phyloP scores from a whole-genome alignment of 2,888 invertebrate species.

The Latrodectus elegans region DNA sequence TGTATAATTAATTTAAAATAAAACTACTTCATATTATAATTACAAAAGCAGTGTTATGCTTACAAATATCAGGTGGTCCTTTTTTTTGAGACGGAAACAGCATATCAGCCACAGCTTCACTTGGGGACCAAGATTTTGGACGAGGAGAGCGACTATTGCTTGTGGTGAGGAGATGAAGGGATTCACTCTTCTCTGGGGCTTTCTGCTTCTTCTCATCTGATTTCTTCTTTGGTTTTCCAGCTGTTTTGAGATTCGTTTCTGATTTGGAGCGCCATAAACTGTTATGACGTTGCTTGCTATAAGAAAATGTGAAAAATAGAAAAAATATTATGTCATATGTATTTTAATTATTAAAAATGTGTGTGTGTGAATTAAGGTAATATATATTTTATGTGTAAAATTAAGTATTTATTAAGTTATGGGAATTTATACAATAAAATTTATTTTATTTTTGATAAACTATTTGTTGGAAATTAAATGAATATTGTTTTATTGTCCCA shows the following conservation, averaged over 20 bases:
- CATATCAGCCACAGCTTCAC: slow-evolving; percentile 80
- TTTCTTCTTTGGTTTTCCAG: slow-evolving; percentile 68
- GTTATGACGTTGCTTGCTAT: slow-evolving; percentile 92
- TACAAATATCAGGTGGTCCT: slow-evolving; percentile 18
- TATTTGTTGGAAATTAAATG: too few relatives aligned
- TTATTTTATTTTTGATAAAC: too few relatives aligned
- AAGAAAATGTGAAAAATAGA: not conserved
- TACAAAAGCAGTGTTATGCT: not conserved
- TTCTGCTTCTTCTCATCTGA: slow-evolving; percentile 58
- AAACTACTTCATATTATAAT: too few relatives aligned
- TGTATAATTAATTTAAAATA: too few relatives aligned
- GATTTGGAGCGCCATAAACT: slow-evolving; percentile 92
- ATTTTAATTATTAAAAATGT: not conserved
- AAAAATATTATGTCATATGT: slow-evolving; percentile 8
- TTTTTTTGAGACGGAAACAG: slow-evolving; percentile 74
- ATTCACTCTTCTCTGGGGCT: slow-evolving; percentile 62
- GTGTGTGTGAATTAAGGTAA: not conserved
- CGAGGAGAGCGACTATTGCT: slow-evolving; percentile 76
- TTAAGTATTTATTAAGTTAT: too few relatives aligned
- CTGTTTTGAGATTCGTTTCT: slow-evolving; percentile 79
- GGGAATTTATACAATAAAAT: too few relatives aligned
- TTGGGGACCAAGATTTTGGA: slow-evolving; percentile 86
- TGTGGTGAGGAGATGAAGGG: slow-evolving; percentile 60
- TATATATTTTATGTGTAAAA: not conserved
- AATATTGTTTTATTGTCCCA: too few relatives aligned